Evolutionary conservation across 2,888 invertebrate species (phyloP).

Genomic region (Nemotelus nigrinus): DNA sequence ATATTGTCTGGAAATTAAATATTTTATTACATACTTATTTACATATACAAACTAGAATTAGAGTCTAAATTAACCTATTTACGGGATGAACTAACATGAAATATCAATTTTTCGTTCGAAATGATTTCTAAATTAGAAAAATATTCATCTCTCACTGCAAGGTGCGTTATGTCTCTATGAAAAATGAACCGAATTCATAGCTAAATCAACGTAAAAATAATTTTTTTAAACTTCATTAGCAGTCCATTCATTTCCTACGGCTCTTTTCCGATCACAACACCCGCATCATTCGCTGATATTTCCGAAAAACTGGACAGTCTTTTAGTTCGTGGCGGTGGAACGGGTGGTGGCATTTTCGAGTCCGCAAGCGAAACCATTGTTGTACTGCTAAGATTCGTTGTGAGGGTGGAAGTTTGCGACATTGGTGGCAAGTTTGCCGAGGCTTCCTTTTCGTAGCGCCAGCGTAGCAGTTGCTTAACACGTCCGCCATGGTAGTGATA

Average conservation of each 20-base stretch:
- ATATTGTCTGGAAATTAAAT: too few relatives aligned
- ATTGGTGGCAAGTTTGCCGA: constrained; percentile 1
- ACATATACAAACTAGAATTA: too few relatives aligned
- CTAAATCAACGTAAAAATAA: too few relatives aligned
- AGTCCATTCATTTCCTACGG: not conserved
- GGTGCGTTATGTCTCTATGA: too few relatives aligned
- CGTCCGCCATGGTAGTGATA: constrained; percentile 79
- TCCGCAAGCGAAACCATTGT: constrained; percentile 34
- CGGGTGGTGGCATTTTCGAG: constrained; percentile 53
- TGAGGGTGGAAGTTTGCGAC: constrained; percentile 35
- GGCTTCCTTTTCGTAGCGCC: constrained; percentile 58
- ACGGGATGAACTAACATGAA: too few relatives aligned
- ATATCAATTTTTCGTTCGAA: too few relatives aligned
- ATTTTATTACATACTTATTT: too few relatives aligned
- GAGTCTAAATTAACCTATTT: too few relatives aligned
- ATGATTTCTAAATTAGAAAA: too few relatives aligned
- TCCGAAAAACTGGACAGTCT: constrained; percentile 58
- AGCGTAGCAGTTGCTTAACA: constrained; percentile 72
- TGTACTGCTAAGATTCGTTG: constrained; percentile 36
- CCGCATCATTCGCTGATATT: constrained; percentile 57
- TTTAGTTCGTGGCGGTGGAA: constrained; percentile 61
- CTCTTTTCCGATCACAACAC: constrained; percentile 51
- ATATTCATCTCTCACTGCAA: too few relatives aligned
- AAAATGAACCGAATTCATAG: too few relatives aligned
- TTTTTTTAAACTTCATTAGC: too few relatives aligned